A percentile compares a stretch with the other conserved stretches of the same genome.
Evolutionary conservation across 2,888 invertebrate genomes (phyloP).

Genomic region (Pemphredon lugubris): DNA sequence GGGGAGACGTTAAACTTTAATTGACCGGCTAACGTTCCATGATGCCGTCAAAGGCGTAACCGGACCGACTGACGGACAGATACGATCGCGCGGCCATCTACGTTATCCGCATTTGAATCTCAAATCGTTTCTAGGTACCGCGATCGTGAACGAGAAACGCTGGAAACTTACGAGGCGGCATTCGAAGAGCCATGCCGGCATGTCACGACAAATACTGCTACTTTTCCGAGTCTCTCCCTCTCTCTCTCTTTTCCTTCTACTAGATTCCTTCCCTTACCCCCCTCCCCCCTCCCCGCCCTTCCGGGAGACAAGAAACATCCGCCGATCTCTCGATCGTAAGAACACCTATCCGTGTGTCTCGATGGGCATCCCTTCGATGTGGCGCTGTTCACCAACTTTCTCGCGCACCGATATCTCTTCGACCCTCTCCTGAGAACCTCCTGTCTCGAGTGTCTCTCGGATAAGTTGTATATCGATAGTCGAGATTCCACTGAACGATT

Average conservation of each 20-base stretch:
- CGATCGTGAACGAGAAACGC: conserved; percentile 52
- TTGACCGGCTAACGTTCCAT: conserved; percentile 35
- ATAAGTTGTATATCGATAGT: conserved; percentile 1
- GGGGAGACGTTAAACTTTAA: conserved; percentile 42
- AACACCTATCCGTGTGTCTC: conserved; percentile 8
- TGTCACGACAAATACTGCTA: conserved; percentile 40
- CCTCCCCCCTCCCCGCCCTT: conserved; percentile 3
- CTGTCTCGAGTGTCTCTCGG: conserved; percentile 15
- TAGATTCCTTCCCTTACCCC: neutral
- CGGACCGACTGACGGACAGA: conserved; percentile 42
- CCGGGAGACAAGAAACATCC: conserved; percentile 6
- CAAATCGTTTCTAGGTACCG: conserved; percentile 60
- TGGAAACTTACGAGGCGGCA: conserved; percentile 28
- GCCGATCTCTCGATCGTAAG: conserved; percentile 17
- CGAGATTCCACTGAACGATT: conserved; percentile 9
- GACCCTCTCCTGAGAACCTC: conserved; percentile 9
- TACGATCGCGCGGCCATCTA: conserved; percentile 53
- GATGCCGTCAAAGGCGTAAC: conserved; percentile 50
- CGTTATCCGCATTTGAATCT: conserved; percentile 69
- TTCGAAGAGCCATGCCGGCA: conserved; percentile 9
- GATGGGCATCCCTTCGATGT: conserved; percentile 16
- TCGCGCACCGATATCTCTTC: neutral
- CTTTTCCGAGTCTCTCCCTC: conserved; percentile 20
- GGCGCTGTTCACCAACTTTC: conserved; percentile 21
- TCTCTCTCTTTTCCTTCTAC: neutral